A percentile compares a stretch with the other conserved stretches of the same genome.
These are phyloP conservation scores for Zeuzera pyrina DNA, from an alignment of 2,888 invertebrate genomes.

Conservation along the genomic window DNA sequence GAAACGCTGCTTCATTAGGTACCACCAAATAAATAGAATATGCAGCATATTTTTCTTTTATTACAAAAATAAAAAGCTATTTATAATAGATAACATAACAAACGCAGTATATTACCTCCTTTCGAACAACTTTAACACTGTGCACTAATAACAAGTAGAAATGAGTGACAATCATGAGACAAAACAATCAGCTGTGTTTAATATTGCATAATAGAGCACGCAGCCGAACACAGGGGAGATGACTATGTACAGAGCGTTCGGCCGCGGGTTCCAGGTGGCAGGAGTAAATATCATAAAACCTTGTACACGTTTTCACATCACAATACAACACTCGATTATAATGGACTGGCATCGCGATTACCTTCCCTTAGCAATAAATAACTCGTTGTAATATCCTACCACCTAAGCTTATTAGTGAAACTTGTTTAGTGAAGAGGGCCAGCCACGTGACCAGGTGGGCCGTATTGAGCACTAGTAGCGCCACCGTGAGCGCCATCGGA, in stretches of 20 bases:
- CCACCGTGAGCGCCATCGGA: slow-evolving; percentile 40
- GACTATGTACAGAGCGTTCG: slow-evolving; percentile 56
- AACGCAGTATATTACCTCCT: slow-evolving; percentile 57
- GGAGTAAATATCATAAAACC: too few species aligned
- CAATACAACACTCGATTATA: slow-evolving; percentile 6
- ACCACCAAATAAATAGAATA: slow-evolving; percentile 40
- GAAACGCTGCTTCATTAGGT: slow-evolving; percentile 26
- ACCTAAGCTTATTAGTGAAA: slow-evolving; percentile 23
- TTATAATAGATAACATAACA: slow-evolving; percentile 67
- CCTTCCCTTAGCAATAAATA: slow-evolving; percentile 42
- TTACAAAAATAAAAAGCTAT: slow-evolving; percentile 65
- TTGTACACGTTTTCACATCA: slow-evolving; percentile 6
- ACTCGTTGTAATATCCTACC: slow-evolving; percentile 36
- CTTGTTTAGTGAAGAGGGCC: slow-evolving; percentile 59
- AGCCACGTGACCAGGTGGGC: slow-evolving; percentile 65
- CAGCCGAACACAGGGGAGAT: slow-evolving; percentile 36
- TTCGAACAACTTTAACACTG: slow-evolving; percentile 62
- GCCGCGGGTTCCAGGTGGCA: slow-evolving; percentile 30
- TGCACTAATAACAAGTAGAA: slow-evolving; percentile 67
- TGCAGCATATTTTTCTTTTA: slow-evolving; percentile 58
- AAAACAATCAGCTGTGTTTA: slow-evolving; percentile 32
- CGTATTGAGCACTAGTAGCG: slow-evolving; percentile 65
- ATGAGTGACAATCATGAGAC: slow-evolving; percentile 44
- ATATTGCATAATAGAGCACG: slow-evolving; percentile 23
- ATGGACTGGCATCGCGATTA: slow-evolving; percentile 14